Conservation (phyloP, 30 jellyfish, hydroid and myxozoan species). For the Hydra vulgaris region DNA sequence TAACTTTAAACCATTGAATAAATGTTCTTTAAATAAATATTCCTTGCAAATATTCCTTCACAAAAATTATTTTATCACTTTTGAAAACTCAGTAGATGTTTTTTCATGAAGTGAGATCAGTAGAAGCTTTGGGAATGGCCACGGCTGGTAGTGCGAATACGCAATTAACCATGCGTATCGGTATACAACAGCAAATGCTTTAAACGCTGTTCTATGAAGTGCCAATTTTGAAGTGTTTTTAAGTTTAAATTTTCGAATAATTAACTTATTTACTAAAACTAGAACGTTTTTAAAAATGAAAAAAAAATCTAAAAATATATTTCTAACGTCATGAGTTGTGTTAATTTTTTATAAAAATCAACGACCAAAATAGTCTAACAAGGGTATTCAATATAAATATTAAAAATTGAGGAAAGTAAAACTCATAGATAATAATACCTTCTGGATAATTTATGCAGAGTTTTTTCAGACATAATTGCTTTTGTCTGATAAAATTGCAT, state of each 20-base stretch:
- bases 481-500: not conserved
- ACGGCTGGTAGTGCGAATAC: slow-evolving; percentile 13
- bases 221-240: not conserved
- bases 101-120: slow-evolving; percentile 15
- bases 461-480: not conserved
- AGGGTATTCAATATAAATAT: too few relatives aligned
- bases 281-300: too few relatives aligned
- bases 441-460: not conserved
- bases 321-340: too few relatives aligned
- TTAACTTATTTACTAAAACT: too few relatives aligned
- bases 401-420: not conserved
- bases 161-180: slow-evolving; percentile 15
- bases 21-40: not conserved
- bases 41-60: not conserved
- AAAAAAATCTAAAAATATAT: too few relatives aligned
- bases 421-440: too few relatives aligned
- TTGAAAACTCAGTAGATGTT: not conserved
- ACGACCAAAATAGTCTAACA: too few relatives aligned
- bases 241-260: not conserved
- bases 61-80: not conserved
- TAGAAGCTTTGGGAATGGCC: slow-evolving; percentile 10
- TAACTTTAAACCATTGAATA: not conserved
- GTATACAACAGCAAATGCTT: slow-evolving; percentile 2
- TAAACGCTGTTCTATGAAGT: not conserved
- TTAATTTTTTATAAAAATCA: too few relatives aligned